Base-by-base conservation (phyloP, 2,888 invertebrate species). In the Ochlodes sylvanus region DNA sequence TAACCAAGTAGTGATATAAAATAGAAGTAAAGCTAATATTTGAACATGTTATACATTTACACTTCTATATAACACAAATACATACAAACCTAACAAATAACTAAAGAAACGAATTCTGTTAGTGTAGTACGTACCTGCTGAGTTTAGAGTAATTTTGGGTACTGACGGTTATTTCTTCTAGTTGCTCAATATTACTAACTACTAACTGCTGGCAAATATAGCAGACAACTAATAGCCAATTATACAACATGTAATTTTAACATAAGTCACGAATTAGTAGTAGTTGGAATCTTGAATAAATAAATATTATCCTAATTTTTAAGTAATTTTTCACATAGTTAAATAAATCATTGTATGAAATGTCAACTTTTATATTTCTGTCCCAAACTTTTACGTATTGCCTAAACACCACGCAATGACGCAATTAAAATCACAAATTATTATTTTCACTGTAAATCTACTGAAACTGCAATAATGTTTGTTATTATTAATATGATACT, bases 141-240 rank as follows among this genome's bases (percentile, higher is more conserved):
- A 55, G 56, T 41, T 34, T 38, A 38, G n/a, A 19, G 14, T 55
- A 55, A 60, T 15, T 42, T 32, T 14, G 44, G 34, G 32, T 75
- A 76, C 75, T 76, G 75, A 76, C 70, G 68, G 65, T 73, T 69
- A 70, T 65, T 69, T 73, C 69, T 71, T 70, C 71, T 73, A 74
- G 72, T 76, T 76, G 76, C 76, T 76, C 76, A 76, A 76, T 76
- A 75, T 61, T 70, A 54, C 64, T 63, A 55, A 27, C 38, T 69
- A 54, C 64, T 63, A 55, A 27, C 38, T 69, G 61, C 19, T 63
- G 63, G 10, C 10, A 21, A 64, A 15, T 42, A 54, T 32, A 55
- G 52, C 60, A 54, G 66, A 60, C 17, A 65, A 54, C 10, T 34
- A 60, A 60, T 60, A 66, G 66, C 66, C 66, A 66, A 66, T 60